Evolutionary conservation across 2,113 vertebrate genomes (phyloP).

Genomic region (Chitala chitala): DNA sequence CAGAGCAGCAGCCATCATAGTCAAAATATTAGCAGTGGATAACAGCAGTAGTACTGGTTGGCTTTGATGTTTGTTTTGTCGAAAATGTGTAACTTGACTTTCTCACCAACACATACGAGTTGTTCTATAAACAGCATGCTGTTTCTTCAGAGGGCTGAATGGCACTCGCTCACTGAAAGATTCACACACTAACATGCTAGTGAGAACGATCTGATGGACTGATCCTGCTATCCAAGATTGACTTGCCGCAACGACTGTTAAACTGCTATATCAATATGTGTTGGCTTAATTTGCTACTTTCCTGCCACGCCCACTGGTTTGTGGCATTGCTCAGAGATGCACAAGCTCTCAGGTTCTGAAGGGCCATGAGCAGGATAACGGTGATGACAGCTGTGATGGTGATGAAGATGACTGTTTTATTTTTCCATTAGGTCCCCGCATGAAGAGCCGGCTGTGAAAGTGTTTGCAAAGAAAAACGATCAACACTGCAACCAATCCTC

Average conservation of each 20-base stretch:
- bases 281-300: background rate
- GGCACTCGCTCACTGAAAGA: background rate
- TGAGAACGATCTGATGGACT: background rate
- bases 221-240: background rate
- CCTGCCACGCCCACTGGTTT: background rate
- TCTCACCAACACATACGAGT: background rate
- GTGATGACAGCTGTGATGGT: background rate
- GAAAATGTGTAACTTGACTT: background rate
- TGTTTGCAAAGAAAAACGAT: constrained; percentile 15
- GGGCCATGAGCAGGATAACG: background rate
- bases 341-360: no score
- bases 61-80: background rate
- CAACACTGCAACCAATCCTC: constrained; percentile 10
- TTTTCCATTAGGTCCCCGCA: constrained; percentile 36
- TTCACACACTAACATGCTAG: constrained; percentile 6
- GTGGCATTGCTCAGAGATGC: no score
- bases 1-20: background rate
- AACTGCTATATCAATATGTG: background rate
- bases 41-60: background rate
- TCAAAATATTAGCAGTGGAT: background rate
- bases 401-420: constrained; percentile 18
- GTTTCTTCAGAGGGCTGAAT: background rate
- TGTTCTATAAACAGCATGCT: background rate
- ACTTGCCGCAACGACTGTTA: background rate
- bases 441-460: constrained; percentile 55